Evolutionary conservation across 2,797 vertebrate genomes (phyloP), one percentile per base, ranked within the genome.

Genomic region (Sebastolobus altivelis): DNA sequence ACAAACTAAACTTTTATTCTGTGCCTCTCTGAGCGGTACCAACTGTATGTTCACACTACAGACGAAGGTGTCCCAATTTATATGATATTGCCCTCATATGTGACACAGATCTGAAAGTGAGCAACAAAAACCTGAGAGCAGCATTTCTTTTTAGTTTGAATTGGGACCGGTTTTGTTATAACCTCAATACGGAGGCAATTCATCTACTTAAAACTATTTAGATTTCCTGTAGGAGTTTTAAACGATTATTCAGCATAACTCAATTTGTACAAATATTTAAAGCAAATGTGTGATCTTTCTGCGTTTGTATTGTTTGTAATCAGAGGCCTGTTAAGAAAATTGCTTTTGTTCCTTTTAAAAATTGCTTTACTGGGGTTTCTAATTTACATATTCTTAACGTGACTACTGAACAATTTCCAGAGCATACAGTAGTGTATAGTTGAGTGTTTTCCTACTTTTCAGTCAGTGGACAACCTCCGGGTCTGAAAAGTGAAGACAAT

Each of bases 1-100:
- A 55, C 49, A 81, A 75, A 72, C 62, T 72, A 43, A 65, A 72
- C 69, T 86, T 84, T 82, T 68, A 54, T 61, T 86, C 18, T 12
- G 3, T 63, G 54, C 38, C 25, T 67, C 55, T 72, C 63, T 56
- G 55, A 80, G 61, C 29, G 55, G 70, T 5, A 60, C 27, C 43
- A 31, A 6, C 65, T 78, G 13, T 33, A 8, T 56, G 56, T 73
- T 54, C 29, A 80, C 38, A 25, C 72, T 65, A 54, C n/a, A 75
- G 18, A 56, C 12, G 4, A 37, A 37, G 46, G 56, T 31, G 79
- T 37, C 85, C 83, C 38, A 62, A 29, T 81, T 87, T 70, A 43
- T 6, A 40, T 38, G 58, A 12, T 55, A 75, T 59, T 38, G 1
- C 2, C 20, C 31, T 56, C 33, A 55, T 1, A 11, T 68, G 69